Conservation (phyloP, 2,797 vertebrate genomes). For the Siniperca undulata region DNA sequence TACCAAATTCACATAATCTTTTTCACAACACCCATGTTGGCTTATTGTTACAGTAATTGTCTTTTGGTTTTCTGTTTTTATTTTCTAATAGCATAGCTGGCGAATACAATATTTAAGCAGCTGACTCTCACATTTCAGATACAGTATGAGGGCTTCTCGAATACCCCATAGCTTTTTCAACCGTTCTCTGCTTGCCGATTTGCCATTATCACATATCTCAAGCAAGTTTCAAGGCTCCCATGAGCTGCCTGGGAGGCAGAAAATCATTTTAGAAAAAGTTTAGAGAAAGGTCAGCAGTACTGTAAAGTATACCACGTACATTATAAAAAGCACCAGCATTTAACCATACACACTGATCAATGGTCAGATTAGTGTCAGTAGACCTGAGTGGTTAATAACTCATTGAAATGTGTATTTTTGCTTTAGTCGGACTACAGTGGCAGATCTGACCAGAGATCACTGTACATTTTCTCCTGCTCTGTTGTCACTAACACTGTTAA, state of each 20-base stretch:
- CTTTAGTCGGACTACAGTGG: not conserved
- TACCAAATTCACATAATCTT: conserved; percentile 4
- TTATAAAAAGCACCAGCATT: conserved; percentile 3
- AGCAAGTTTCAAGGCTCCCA: not conserved
- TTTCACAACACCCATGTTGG: not conserved
- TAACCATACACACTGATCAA: conserved; percentile 9
- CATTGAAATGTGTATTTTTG: not conserved
- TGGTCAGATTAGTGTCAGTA: conserved; percentile 27
- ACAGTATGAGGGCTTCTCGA: not conserved
- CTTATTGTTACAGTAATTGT: not conserved
- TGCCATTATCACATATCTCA: not conserved
- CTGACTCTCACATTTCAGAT: not conserved
- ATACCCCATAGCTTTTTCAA: not conserved
- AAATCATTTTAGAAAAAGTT: not conserved
- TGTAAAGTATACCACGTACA: not conserved
- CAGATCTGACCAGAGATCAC: conserved; percentile 37
- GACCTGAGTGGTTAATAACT: not conserved
- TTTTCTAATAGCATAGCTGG: not conserved
- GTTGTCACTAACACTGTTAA: conserved; percentile 21
- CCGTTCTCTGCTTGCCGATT: not conserved
- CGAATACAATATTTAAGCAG: not conserved
- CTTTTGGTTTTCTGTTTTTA: not conserved
- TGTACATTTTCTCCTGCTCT: not conserved
- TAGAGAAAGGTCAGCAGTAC: conserved; percentile 14
- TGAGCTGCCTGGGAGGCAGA: not conserved